Conservation (phyloP, 1,140 invertebrate genomes). For the Anastrepha ludens region DNA sequence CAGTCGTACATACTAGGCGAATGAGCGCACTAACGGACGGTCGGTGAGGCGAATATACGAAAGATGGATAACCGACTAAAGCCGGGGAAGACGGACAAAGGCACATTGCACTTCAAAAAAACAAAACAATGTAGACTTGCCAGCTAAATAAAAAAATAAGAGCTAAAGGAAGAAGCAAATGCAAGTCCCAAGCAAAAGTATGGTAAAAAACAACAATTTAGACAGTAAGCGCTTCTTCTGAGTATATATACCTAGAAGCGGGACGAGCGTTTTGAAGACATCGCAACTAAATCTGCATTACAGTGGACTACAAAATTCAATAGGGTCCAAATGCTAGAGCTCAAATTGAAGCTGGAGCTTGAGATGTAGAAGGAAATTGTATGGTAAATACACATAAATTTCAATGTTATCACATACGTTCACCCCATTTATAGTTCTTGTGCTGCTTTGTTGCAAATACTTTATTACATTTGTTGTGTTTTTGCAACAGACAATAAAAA, state of each 20-base stretch:
- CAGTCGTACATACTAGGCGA: not conserved
- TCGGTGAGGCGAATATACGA: too few relatives aligned
- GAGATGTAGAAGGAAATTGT: constrained; percentile 16
- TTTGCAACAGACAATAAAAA: not conserved
- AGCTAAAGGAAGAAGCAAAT: not conserved
- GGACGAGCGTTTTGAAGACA: not conserved
- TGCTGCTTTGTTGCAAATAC: not conserved
- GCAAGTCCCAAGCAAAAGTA: not conserved
- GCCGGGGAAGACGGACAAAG: not conserved
- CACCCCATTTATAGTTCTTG: not conserved
- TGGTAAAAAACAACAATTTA: not conserved
- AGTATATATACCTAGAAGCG: not conserved
- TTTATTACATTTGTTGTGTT: not conserved
- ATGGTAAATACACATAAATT: constrained; percentile 53
- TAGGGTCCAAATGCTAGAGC: not conserved
- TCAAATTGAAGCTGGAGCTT: not conserved
- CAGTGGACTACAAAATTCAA: not conserved
- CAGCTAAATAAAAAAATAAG: not conserved
- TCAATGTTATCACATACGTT: constrained; percentile 40
- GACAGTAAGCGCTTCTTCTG: not conserved
- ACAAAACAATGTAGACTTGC: not conserved
- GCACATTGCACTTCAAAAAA: not conserved
- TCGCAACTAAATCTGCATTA: not conserved
- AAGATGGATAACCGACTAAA: not conserved
- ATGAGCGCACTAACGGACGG: not conserved